Evolutionary conservation across 2,888 invertebrate species (phyloP).

Genomic region (Lasioglossum malachurum): DNA sequence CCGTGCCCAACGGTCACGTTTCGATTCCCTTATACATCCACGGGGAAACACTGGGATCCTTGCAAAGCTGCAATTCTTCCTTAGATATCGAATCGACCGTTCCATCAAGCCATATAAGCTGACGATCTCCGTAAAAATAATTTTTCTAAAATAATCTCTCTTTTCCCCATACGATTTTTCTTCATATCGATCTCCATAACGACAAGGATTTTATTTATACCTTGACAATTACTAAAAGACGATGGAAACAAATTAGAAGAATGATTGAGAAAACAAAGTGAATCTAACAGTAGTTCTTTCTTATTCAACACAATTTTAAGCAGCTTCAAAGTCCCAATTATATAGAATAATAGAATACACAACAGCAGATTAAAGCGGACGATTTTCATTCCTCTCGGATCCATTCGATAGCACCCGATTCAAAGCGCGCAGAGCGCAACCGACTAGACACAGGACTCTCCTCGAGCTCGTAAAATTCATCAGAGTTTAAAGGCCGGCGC

Average conservation of each 20-base stretch:
- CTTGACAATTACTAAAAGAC: too few relatives aligned
- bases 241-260: neutral
- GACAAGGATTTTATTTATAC: too few relatives aligned
- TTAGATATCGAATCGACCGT: neutral
- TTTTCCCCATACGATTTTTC: too few relatives aligned
- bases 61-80: neutral
- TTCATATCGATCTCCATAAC: too few relatives aligned
- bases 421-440: neutral
- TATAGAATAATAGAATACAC: neutral
- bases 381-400: neutral
- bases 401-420: neutral
- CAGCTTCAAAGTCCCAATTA: neutral
- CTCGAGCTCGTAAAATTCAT: neutral
- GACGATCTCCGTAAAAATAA: neutral
- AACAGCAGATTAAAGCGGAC: neutral
- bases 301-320: neutral
- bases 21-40: neutral
- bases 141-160: too few relatives aligned
- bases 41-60: neutral
- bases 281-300: neutral
- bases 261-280: too few relatives aligned
- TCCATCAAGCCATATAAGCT: neutral
- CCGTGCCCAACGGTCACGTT: constrained; percentile 2
- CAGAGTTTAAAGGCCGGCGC: neutral
- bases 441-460: neutral